Percentiles rank a stretch among this genome's conserved stretches.
Conservation (phyloP, 2,113 vertebrate species). For the Oncorhynchus kisutch region DNA sequence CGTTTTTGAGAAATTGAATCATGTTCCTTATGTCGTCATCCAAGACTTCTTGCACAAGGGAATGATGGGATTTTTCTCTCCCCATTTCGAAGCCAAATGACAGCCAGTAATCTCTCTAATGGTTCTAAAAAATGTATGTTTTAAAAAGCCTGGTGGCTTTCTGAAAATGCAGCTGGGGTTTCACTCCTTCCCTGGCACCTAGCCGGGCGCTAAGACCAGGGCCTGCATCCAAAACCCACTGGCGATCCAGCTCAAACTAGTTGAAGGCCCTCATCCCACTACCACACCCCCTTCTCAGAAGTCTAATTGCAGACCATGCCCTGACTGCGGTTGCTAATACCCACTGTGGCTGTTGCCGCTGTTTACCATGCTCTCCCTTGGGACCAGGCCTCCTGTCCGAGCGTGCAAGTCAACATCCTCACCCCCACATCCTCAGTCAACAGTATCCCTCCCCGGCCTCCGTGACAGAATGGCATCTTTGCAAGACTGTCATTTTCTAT, state of each 20-base stretch:
- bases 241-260: constrained; percentile 20
- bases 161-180: background rate
- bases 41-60: no score
- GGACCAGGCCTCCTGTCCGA: constrained; percentile 3
- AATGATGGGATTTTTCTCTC: background rate
- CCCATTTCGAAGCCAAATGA: background rate
- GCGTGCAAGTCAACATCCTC: constrained; percentile 20
- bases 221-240: constrained; percentile 4
- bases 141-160: background rate
- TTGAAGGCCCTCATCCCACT: background rate
- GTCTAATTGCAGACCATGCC: constrained; percentile 53
- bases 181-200: background rate
- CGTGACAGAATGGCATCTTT: no score
- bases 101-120: background rate
- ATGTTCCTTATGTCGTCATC: no score
- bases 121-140: no score
- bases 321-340: constrained; percentile 28
- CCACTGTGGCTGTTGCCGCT: constrained; percentile 53
- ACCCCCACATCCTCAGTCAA: background rate
- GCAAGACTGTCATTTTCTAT: no score
- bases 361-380: constrained; percentile 30
- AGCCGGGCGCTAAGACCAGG: background rate
- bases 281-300: constrained; percentile 41
- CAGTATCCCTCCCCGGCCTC: no score
- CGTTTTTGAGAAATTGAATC: no score